Evolutionary conservation across 1,140 invertebrate genomes (phyloP), one percentile per base, ranked within the genome.

Genomic region (Lepeophtheirus salmonis): DNA sequence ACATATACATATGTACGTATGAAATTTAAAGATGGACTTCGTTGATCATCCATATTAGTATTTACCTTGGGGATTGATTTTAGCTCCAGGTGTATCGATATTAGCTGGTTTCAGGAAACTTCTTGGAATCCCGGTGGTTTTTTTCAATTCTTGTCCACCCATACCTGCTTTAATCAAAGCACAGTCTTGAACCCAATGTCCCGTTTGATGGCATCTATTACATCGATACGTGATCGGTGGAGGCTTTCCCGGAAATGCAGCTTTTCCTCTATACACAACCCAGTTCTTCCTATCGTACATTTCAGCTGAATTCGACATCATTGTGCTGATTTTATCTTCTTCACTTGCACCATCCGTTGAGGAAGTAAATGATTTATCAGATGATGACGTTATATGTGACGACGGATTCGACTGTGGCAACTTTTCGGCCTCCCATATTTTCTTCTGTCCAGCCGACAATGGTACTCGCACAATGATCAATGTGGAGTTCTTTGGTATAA

Each of bases 281-380:
- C 79, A 94, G 87, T 89, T 94, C 70, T 86, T 84, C 60, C 89
- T 86, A 74, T 95, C 89, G 78, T 96, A 97, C 70, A 94, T 91
- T 68, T 84, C 82, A 51, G 88, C 91, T 24, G 90, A 92, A 68
- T 96, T 90, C 60, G 83, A 80, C 79, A 97, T 95, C 84, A 96
- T 94, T 63, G 88, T 88, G 69, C 83, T 82, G 67, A 97, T 91
- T 74, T 95, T 96, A 68, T 97, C 90, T 67, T 94, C 88, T 75
- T 97, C 94, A 23, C 84, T 84, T 50, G 83, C 84, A 51, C 86
- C 14, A 12, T 25, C 24, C 18, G 4, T 20, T 2, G 30, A 51
- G 26, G 12, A 17, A 16, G n/a, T 16, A 2, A 18, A n/a, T n/a
- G 30, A 3, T 16, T 14, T 20, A 2, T 16, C 49, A 6, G 2